These are phyloP conservation scores for Pelecanus crispus DNA, from an alignment of 2,113 vertebrate species.

Conservation along the genomic window DNA sequence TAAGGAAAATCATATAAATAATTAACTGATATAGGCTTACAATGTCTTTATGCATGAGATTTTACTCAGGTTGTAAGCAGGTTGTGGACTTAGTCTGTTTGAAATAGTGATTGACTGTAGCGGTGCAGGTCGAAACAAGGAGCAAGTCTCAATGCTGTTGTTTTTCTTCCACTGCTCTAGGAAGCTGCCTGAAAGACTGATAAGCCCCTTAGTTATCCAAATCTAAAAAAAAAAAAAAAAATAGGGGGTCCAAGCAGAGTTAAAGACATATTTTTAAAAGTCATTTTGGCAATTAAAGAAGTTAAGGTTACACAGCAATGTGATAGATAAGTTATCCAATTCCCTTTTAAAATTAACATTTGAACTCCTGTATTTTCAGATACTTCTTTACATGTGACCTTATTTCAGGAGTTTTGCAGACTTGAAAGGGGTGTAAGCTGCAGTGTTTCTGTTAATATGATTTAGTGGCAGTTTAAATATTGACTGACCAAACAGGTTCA, in stretches of 20 bases:
- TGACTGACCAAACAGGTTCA: background rate
- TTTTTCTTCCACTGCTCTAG: background rate
- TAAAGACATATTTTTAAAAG: background rate
- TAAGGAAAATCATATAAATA: background rate
- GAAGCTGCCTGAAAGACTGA: background rate
- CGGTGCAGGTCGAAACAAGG: background rate
- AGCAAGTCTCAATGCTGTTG: fast-evolving
- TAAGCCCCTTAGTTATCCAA: background rate
- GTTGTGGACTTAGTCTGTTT: background rate
- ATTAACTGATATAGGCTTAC: background rate
- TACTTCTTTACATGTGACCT: background rate
- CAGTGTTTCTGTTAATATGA: background rate
- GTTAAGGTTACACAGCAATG: background rate
- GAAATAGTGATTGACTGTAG: background rate
- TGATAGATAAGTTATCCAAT: background rate
- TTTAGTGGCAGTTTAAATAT: background rate
- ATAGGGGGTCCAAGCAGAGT: fast-evolving
- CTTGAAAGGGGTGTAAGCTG: background rate
- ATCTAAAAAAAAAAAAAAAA: background rate
- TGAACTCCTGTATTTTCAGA: background rate
- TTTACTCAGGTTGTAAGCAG: background rate
- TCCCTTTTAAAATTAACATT: background rate
- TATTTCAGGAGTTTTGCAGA: background rate
- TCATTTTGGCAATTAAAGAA: background rate
- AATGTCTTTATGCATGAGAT: background rate